Percentiles rank a stretch among this genome's conserved stretches.
phyloP scores from a whole-genome alignment of 2,797 vertebrate species.

The Poecile montanus region DNA sequence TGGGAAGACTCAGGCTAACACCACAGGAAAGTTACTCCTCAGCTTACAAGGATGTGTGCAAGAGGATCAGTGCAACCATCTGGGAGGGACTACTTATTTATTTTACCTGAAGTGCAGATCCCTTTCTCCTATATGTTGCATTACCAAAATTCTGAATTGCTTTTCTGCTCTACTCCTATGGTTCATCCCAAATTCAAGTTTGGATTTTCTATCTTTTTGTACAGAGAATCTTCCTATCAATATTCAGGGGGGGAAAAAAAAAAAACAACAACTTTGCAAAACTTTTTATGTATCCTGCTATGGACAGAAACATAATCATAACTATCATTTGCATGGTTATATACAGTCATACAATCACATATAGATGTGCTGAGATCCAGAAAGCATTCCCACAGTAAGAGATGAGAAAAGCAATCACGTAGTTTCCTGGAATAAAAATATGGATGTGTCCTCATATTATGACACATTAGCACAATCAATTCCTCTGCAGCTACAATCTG shows the following conservation, averaged over 20 bases:
- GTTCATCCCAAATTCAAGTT: background rate
- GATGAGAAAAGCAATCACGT: background rate
- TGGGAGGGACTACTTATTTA: accelerated
- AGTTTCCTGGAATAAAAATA: constrained; percentile 27
- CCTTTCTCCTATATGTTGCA: accelerated
- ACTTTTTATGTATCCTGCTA: background rate
- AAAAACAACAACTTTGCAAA: background rate
- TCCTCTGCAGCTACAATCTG: background rate
- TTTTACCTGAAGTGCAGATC: background rate
- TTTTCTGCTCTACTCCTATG: background rate
- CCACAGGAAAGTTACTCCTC: background rate
- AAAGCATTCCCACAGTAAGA: background rate
- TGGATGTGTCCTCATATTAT: background rate
- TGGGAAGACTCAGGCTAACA: background rate
- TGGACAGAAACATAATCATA: background rate
- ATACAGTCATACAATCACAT: background rate
- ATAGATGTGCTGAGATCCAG: background rate
- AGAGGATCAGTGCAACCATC: background rate
- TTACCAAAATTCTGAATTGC: background rate
- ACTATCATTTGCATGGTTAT: background rate
- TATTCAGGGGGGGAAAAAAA: background rate
- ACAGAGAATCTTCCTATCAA: background rate
- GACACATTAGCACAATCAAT: background rate
- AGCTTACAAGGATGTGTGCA: background rate
- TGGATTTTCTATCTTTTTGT: background rate